A percentile compares a stretch with the other conserved stretches of the same genome.
phyloP scores from a whole-genome alignment of 2,888 invertebrate species.

The Cryptophagus acutangulus region DNA sequence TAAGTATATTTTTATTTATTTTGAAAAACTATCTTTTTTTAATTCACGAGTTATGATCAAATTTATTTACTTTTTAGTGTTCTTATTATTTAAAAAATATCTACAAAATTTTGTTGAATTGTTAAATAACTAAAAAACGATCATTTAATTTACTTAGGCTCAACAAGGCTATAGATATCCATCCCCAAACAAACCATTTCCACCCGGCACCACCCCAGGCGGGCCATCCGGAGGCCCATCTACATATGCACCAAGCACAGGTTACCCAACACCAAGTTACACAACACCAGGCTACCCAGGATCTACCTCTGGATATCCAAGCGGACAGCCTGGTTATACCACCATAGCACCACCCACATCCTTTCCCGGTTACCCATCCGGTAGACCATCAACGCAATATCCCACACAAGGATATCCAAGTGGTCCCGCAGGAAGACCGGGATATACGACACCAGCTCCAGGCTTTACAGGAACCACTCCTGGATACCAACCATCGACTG shows the following conservation, averaged over 20 bases:
- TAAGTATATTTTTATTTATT: too few relatives aligned
- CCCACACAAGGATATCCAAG: slow-evolving; percentile 13
- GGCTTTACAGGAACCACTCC: slow-evolving; percentile 18
- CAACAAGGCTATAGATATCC: slow-evolving; percentile 75
- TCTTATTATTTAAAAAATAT: too few relatives aligned
- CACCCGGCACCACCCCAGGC: slow-evolving; percentile 26
- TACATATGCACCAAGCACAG: slow-evolving; percentile 27
- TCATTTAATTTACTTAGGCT: slow-evolving; percentile 44
- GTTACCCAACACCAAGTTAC: slow-evolving; percentile 21
- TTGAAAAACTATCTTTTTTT: too few relatives aligned
- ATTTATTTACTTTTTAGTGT: too few relatives aligned
- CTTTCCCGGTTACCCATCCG: slow-evolving; percentile 1
- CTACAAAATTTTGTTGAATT: too few relatives aligned
- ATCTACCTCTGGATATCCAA: slow-evolving; percentile 6
- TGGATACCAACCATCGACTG: slow-evolving; percentile 21
- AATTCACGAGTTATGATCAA: too few relatives aligned
- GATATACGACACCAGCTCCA: slow-evolving; percentile 18
- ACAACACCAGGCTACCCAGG: slow-evolving; percentile 34
- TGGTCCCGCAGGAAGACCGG: slow-evolving; percentile 17
- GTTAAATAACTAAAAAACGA: too few relatives aligned
- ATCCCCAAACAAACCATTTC: slow-evolving; percentile 60
- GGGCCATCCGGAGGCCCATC: slow-evolving; percentile 13
- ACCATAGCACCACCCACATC: slow-evolving; percentile 1
- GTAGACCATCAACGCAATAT: slow-evolving; percentile 5
- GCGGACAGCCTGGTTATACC: slow-evolving; percentile 5